Conservation (phyloP, 2,888 invertebrate genomes). For the Drosophila subsilvestris region DNA sequence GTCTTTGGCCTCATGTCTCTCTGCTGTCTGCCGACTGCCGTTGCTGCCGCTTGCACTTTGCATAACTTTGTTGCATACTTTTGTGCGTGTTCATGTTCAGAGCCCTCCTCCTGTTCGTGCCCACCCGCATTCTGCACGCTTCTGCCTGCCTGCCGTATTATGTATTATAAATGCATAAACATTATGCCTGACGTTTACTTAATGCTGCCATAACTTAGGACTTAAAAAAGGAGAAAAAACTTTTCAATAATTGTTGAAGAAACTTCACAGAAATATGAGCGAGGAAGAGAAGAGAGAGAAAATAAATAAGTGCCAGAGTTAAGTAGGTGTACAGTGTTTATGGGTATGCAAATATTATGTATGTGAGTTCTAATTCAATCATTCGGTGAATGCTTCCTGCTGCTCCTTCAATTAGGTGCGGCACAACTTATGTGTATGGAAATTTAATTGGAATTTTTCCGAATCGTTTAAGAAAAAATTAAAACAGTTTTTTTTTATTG, state of each 20-base stretch:
- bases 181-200: slow-evolving; percentile 75
- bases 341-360: not conserved
- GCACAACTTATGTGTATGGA: not conserved
- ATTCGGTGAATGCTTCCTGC: not conserved
- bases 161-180: slow-evolving; percentile 78
- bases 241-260: slow-evolving; percentile 60
- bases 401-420: not conserved
- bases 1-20: slow-evolving; percentile 35
- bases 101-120: not conserved
- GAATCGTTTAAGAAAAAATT: not conserved
- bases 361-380: not conserved
- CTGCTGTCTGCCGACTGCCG: slow-evolving; percentile 8
- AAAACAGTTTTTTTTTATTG: not conserved
- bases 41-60: slow-evolving; percentile 67
- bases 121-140: not conserved
- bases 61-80: slow-evolving; percentile 78
- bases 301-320: slow-evolving; percentile 6
- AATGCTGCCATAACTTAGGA: slow-evolving; percentile 68
- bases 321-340: not conserved
- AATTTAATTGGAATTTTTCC: not conserved
- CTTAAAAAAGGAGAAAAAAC: slow-evolving; percentile 29
- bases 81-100: slow-evolving; percentile 43
- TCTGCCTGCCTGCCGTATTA: slow-evolving; percentile 53
- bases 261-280: slow-evolving; percentile 28
- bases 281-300: not conserved